Evolutionary conservation across 2,797 vertebrate species (phyloP), one percentile per base, ranked within the genome.

Genomic region (Myotis findleyi): DNA sequence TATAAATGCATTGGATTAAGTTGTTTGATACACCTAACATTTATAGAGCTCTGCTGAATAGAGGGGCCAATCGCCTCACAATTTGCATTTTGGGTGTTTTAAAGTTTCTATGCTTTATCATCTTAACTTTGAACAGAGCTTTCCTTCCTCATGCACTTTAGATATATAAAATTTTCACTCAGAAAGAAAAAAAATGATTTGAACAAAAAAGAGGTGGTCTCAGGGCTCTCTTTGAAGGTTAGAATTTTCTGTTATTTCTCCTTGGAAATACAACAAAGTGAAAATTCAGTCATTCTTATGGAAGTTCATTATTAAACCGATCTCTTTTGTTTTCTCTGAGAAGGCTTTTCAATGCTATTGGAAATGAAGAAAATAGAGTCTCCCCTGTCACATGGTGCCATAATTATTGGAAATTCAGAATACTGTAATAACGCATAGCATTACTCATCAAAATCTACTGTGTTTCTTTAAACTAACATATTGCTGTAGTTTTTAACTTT

Each of bases 201-300:
- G 38, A 96, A 82, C 68, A 57, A 91, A 93, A 91, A 94, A 71
- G 25, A 44, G 23, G 47, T 53, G 11, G 49, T 95, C 33, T 84
- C 51, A 72, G 30, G n/a, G 16, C 68, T 57, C 59, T 30, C 20
- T 41, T 38, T 73, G 33, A 84, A 51, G 47, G 33, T 82, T 38
- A 68, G 14, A 17, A 83, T 85, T 84, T 95, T 90, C 73, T 94
- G 14, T 72, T 89, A 91, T 71, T 87, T 92, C 53, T 94, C 33
- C 72, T 41, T 18, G 51, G 68, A 93, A 90, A 73, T 41, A 69
- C 33, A 73, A 94, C 11, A 23, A 90, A 92, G 41, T 38, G 27
- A 82, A 57, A 14, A 81, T 77, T 77, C 33, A 49, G 57, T 51
- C 91, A 81, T 95, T 76, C 83, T 90, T 84, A 91, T 44, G 30